Base-by-base conservation (phyloP, 2,797 vertebrate genomes). In the Toxotes lorentzi region DNA sequence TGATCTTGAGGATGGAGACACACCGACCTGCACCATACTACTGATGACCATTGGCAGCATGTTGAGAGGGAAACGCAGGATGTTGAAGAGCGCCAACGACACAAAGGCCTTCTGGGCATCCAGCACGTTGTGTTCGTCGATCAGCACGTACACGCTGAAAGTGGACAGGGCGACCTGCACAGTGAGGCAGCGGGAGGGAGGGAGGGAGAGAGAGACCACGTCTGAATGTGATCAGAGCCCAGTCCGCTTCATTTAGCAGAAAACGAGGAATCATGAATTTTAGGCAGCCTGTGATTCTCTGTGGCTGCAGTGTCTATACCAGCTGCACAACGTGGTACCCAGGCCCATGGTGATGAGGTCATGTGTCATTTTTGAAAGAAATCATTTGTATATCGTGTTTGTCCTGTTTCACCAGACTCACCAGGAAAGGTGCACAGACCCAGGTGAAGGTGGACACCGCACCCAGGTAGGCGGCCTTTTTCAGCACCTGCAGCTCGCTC, bases 31-130 rank as follows among this genome's bases (percentile, higher is more conserved):
- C 76, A 99, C 98, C 30, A 99, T 96, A 82, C 95, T 98, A 89
- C 97, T 99, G 92, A 99, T 99, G 86, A 99, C 97, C 97, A 99
- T 97, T 1, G 98, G 97, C 68, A 99, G 90, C 96, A 96, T 97
- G 88, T 97, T 98, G 66, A 98, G 95, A 58, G 97, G 97, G 30
- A 98, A 98, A 1, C 97, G 95, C 51, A 97, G 95, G 86, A 98
- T 97, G 90, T 98, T 98, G 93, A 98, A 98, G 48, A 97, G 94
- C 0, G 97, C 97, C 86, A 98, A 89, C 0, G 97, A 97, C 67
- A 98, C 97, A 4, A 98, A 98, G 45, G 97, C 97, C 77, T 96
- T 97, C 93, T 97, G 93, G 6, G 97, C 97, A 13, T 98, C 97
- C 19, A 98, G 92, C 27, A 97, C 41, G 13, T 97, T 96, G 1